Evolutionary conservation across 2,888 invertebrate genomes (phyloP).

Genomic region (Thalpophila matura): DNA sequence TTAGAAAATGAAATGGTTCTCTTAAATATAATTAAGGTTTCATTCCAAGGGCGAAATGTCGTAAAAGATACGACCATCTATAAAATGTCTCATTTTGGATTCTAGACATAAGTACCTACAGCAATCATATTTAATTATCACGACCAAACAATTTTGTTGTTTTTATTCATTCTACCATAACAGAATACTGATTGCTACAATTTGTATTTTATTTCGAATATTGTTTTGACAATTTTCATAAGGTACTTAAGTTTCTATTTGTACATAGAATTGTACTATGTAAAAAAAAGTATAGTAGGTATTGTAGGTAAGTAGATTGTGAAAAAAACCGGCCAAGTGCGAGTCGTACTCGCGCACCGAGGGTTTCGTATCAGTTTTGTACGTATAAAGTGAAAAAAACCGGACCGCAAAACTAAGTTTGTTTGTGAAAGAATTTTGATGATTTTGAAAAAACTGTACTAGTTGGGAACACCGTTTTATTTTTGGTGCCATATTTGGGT

Average conservation of each 20-base stretch:
- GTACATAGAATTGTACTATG: too few species aligned
- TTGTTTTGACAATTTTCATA: constrained; percentile 8
- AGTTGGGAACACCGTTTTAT: too few species aligned
- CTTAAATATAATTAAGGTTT: constrained; percentile 53
- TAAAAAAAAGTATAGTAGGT: too few species aligned
- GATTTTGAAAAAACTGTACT: too few species aligned
- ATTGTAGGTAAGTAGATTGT: too few species aligned
- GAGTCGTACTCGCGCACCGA: too few species aligned
- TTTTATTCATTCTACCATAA: constrained; percentile 36
- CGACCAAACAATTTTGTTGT: constrained; percentile 34
- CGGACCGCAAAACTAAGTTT: too few species aligned
- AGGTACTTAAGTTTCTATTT: not conserved
- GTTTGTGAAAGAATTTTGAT: too few species aligned
- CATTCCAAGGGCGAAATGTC: constrained; percentile 35
- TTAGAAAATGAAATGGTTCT: constrained; percentile 47
- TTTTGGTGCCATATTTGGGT: too few species aligned
- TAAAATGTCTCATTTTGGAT: constrained; percentile 54
- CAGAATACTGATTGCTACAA: constrained; percentile 38
- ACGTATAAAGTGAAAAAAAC: too few species aligned
- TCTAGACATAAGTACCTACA: constrained; percentile 33
- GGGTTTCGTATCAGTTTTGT: too few species aligned
- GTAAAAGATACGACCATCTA: constrained; percentile 45
- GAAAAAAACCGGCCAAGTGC: too few species aligned
- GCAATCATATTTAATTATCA: constrained; percentile 45
- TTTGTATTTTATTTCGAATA: constrained; percentile 29